A percentile compares a stretch with the other conserved stretches of the same genome.
Conservation (phyloP, 2,888 invertebrate species). For the Pyrochroa serraticornis region DNA sequence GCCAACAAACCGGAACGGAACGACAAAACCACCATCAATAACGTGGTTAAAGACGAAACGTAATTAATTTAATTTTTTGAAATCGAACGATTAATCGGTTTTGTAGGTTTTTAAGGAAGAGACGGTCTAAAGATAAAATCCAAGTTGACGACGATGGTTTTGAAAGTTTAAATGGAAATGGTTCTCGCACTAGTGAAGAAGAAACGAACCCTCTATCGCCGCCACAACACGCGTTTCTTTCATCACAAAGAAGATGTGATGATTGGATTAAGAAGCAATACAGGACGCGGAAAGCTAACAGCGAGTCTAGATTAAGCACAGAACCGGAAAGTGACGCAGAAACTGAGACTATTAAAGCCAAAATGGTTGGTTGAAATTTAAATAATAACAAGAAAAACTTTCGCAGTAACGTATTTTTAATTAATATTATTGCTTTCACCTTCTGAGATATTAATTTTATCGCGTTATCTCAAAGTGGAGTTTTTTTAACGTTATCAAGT, state of each 20-base stretch:
- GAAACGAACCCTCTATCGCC: slow-evolving; percentile 30
- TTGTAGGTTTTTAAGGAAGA: slow-evolving; percentile 4
- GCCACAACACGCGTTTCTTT: slow-evolving; percentile 60
- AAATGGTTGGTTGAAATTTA: slow-evolving; percentile 20
- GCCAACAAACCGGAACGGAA: slow-evolving; percentile 29
- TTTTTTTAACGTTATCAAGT: no score
- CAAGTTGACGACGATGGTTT: slow-evolving; percentile 79
- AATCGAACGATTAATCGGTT: no score
- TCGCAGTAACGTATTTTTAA: no score
- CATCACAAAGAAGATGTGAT: slow-evolving; percentile 51
- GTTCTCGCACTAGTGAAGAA: slow-evolving; percentile 64
- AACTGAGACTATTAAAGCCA: slow-evolving; percentile 12
- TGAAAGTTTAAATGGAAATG: slow-evolving; percentile 81
- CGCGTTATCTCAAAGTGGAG: no score
- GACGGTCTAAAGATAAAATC: background rate
- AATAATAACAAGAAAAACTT: no score
- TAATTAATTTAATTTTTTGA: background rate
- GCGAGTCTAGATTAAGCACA: slow-evolving; percentile 19
- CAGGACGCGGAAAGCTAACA: slow-evolving; percentile 7
- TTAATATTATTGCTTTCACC: no score
- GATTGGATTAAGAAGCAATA: slow-evolving; percentile 23
- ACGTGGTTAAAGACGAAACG: background rate
- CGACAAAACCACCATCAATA: background rate
- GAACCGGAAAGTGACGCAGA: slow-evolving; percentile 27
- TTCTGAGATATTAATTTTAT: no score